These are phyloP conservation scores for Acanthopagrus latus DNA, from an alignment of 2,797 vertebrate genomes.

Conservation along the genomic window DNA sequence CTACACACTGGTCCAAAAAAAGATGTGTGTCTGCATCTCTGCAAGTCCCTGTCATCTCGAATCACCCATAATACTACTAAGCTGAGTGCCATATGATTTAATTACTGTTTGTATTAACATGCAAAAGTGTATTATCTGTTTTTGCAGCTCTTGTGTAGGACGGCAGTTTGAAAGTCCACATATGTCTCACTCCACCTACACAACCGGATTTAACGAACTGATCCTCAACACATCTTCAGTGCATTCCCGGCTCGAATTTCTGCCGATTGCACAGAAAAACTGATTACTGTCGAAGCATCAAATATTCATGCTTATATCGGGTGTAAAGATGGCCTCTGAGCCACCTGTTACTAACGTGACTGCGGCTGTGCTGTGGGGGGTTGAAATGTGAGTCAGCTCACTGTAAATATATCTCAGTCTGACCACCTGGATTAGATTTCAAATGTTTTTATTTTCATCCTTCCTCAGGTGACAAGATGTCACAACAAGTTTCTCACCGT, in stretches of 20 bases:
- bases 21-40: too few species aligned
- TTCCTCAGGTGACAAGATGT: conserved; percentile 46
- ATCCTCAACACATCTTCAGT: background rate
- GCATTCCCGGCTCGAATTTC: background rate
- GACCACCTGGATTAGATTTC: conserved; percentile 50
- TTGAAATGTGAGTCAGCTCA: conserved; percentile 9
- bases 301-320: background rate
- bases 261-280: background rate
- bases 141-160: background rate
- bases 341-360: background rate
- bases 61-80: too few species aligned
- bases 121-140: background rate
- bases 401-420: conserved; percentile 28
- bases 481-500: conserved; percentile 46
- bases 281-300: background rate
- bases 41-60: too few species aligned
- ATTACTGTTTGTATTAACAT: conserved; percentile 4
- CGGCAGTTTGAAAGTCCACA: background rate
- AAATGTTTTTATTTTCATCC: conserved; percentile 44
- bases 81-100: conserved; percentile 10
- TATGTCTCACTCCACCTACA: background rate
- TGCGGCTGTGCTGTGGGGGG: background rate
- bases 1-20: background rate
- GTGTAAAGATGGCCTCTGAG: background rate
- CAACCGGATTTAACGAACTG: background rate